Evolutionary conservation across 2,113 vertebrate genomes (phyloP).

Genomic region (Notarius lentiginosus): DNA sequence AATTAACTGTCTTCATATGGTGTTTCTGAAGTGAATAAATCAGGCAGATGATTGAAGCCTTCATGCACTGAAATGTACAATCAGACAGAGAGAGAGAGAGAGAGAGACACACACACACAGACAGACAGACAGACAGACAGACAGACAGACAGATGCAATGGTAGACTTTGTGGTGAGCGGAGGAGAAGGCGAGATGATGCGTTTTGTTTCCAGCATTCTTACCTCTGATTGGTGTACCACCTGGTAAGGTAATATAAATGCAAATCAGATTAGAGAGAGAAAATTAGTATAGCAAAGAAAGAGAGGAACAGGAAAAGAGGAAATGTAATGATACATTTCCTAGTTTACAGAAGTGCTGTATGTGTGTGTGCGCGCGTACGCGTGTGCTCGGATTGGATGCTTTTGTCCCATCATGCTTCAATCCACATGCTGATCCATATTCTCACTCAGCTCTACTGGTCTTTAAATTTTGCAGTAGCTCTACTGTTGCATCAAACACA

Average conservation of each 20-base stretch:
- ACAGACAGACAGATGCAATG: slow-evolving; percentile 73
- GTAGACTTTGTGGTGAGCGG: slow-evolving; percentile 57
- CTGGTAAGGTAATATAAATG: slow-evolving; percentile 99
- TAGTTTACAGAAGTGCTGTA: background rate
- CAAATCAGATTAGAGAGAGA: slow-evolving; percentile 98
- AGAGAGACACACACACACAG: slow-evolving; percentile 57
- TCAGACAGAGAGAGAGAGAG: slow-evolving; percentile 55
- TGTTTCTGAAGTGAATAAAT: slow-evolving; percentile 32
- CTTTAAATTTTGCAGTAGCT: slow-evolving; percentile 29
- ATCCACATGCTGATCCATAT: slow-evolving; percentile 7
- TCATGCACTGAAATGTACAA: slow-evolving; percentile 40
- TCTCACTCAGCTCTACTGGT: slow-evolving; percentile 33
- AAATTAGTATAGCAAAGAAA: slow-evolving; percentile 85
- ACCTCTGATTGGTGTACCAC: slow-evolving; percentile 99
- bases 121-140: slow-evolving; percentile 61
- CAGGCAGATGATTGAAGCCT: slow-evolving; percentile 51
- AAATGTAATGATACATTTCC: slow-evolving; percentile 54
- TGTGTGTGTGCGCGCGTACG: background rate
- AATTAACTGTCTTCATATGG: background rate
- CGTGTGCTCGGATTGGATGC: background rate
- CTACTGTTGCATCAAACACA: slow-evolving; percentile 13
- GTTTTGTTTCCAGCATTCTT: slow-evolving; percentile 90
- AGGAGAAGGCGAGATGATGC: slow-evolving; percentile 69
- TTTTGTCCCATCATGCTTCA: background rate
- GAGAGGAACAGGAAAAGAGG: slow-evolving; percentile 69